Percentiles rank a stretch among this genome's conserved stretches.
These are phyloP conservation scores for Rhagonycha fulva DNA, from an alignment of 2,888 invertebrate genomes.

Conservation along the genomic window DNA sequence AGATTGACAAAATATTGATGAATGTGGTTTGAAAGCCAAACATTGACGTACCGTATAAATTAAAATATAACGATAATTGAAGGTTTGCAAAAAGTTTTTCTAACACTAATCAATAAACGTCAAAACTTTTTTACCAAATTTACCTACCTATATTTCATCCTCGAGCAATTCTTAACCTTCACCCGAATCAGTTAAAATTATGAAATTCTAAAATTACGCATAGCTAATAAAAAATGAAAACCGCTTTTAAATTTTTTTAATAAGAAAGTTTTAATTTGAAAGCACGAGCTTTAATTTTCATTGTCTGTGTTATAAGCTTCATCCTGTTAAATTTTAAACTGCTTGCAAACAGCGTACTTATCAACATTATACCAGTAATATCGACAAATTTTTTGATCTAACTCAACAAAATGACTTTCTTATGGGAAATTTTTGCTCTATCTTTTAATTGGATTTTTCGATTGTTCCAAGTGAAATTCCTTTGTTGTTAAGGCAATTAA, in stretches of 20 bases:
- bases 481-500: no score
- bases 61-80: neutral
- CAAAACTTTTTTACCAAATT: neutral
- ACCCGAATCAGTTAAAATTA: neutral
- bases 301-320: neutral
- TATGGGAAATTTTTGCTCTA: neutral
- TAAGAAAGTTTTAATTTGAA: neutral
- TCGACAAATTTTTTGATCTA: neutral
- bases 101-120: neutral
- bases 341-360: neutral
- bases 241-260: neutral
- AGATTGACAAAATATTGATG: neutral
- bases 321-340: neutral
- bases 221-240: neutral
- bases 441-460: neutral
- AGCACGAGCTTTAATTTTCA: neutral
- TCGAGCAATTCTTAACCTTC: neutral
- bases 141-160: neutral
- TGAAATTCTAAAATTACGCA: neutral
- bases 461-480: neutral
- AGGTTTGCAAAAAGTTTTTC: neutral
- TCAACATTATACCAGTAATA: neutral
- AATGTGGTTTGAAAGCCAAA: neutral
- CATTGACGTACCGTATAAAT: neutral
- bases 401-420: neutral